Evolutionary conservation across 1,140 invertebrate species (phyloP).

Genomic region (Papilio machaon): DNA sequence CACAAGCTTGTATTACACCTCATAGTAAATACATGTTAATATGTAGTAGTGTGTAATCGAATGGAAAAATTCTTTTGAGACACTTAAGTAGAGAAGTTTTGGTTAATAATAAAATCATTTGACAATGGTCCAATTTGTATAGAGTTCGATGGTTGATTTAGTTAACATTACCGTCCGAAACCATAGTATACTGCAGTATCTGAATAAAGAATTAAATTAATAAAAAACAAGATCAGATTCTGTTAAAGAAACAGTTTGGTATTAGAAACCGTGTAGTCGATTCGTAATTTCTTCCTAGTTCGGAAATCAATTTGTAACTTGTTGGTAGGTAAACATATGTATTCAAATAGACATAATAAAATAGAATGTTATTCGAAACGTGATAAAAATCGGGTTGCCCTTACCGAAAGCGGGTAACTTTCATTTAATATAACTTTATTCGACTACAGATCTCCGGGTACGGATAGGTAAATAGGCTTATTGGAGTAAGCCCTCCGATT

Average conservation of each 20-base stretch:
- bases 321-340: slow-evolving; percentile 36
- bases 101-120: not conserved
- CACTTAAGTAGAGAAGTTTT: not conserved
- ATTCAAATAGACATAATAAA: slow-evolving; percentile 49
- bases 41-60: not conserved
- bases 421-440: slow-evolving; percentile 60
- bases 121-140: too few relatives aligned
- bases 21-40: not conserved
- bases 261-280: not conserved
- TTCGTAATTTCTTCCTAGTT: not conserved
- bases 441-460: slow-evolving; percentile 48
- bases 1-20: not conserved
- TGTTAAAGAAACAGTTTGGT: too few relatives aligned
- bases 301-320: slow-evolving; percentile 34
- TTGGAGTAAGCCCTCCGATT: slow-evolving; percentile 53
- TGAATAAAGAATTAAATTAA: not conserved
- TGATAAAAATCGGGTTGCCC: slow-evolving; percentile 51
- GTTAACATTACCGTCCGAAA: not conserved
- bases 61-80: not conserved
- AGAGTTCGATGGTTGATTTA: too few relatives aligned
- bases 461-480: slow-evolving; percentile 63
- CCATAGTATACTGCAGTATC: too few relatives aligned
- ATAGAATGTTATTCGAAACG: slow-evolving; percentile 53
- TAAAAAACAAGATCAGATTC: not conserved
- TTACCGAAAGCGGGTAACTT: slow-evolving; percentile 51